Percentiles rank a stretch among this genome's conserved stretches.
Conservation (phyloP, 2,113 vertebrate genomes). For the Dromaius novaehollandiae region DNA sequence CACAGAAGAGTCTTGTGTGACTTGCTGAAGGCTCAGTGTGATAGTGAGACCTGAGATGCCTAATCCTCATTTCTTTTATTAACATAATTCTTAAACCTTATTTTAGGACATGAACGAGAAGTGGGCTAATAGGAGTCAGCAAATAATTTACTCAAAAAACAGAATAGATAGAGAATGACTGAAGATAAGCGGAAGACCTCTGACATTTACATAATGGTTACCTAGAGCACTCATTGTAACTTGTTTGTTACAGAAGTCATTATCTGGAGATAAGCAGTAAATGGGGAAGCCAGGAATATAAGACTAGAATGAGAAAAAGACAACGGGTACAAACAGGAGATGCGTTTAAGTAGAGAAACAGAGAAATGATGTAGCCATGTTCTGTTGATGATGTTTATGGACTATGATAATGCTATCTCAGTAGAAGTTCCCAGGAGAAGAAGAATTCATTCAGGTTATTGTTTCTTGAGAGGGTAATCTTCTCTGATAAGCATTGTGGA, state of each 20-base stretch:
- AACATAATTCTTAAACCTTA: neutral
- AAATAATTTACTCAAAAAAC: neutral
- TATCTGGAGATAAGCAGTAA: neutral
- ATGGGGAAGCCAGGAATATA: neutral
- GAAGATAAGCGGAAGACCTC: constrained; percentile 18
- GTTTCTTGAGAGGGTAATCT: constrained; percentile 29
- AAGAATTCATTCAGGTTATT: constrained; percentile 13
- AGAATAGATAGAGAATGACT: neutral
- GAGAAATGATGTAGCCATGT: neutral
- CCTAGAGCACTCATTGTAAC: neutral
- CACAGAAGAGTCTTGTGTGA: neutral
- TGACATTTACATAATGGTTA: constrained; percentile 6
- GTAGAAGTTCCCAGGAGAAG: neutral
- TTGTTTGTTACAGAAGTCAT: constrained; percentile 23
- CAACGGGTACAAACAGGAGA: neutral
- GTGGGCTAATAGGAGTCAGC: neutral
- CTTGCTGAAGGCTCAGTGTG: neutral
- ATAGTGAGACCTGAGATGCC: neutral
- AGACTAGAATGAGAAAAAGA: neutral
- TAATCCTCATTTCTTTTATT: neutral
- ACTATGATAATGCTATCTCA: neutral
- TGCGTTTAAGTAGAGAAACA: neutral
- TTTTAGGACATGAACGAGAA: neutral
- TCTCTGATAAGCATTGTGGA: neutral
- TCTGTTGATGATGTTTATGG: neutral